Evolutionary conservation across 2,888 invertebrate species (phyloP).

Genomic region (Ormyrus pomaceus): DNA sequence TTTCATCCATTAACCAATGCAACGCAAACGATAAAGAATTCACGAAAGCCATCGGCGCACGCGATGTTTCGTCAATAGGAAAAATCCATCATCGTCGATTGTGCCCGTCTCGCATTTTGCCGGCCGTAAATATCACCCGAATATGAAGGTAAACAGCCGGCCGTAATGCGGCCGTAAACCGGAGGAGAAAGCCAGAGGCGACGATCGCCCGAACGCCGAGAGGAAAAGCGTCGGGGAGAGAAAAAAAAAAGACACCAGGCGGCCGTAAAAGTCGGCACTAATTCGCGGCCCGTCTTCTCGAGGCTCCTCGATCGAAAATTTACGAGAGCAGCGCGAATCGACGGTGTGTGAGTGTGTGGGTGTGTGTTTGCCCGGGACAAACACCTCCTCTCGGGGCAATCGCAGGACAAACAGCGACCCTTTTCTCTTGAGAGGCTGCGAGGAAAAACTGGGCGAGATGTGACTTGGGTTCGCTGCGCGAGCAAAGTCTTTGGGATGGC

Average conservation of each 20-base stretch:
- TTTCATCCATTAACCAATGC: no score
- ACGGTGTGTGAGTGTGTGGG: conserved; percentile 25
- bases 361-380: conserved; percentile 47
- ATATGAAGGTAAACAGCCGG: no score
- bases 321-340: conserved; percentile 40
- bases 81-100: not conserved
- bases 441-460: no score
- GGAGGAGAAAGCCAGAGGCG: not conserved
- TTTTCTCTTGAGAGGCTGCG: not conserved
- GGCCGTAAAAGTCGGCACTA: not conserved
- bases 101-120: no score
- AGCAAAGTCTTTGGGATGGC: no score
- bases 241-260: no score
- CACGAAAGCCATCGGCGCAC: no score
- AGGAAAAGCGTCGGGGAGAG: no score
- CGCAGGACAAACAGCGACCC: conserved; percentile 35
- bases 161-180: not conserved
- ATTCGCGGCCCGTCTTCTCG: conserved; percentile 40
- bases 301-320: conserved; percentile 47
- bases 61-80: not conserved
- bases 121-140: no score
- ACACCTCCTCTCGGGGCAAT: conserved; percentile 24
- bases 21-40: no score
- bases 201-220: not conserved
- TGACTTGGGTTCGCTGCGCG: no score